Evolutionary conservation across 1,140 invertebrate genomes (phyloP), one percentile per base, ranked within the genome.

Genomic region (Cydia fagiglandana): DNA sequence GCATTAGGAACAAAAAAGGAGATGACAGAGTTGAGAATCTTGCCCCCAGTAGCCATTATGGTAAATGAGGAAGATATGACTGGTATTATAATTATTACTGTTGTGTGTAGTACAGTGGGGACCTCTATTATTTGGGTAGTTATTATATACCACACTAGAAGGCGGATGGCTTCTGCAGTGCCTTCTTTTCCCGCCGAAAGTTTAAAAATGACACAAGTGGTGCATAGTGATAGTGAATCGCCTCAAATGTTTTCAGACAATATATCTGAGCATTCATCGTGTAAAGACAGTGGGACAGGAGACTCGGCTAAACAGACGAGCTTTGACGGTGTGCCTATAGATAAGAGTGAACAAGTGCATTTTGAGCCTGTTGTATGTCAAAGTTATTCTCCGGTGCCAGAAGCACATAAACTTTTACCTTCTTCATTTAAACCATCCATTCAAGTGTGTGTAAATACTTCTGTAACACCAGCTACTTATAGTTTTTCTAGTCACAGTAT

Each of bases 91-190:
- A 96, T 98, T 80, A 97, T 98, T 75, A 96, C 97, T 2, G 96
- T 98, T 0, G 97, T 98, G 30, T 97, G 97, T 88, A 98, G 97
- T 88, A 96, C 97, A 45, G 96, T 99, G 17, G 95, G 96, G 4
- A 98, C 97, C 4, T 98, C 97, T 0, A 94, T 98, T 12, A 95
- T 98, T 34, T 99, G 98, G 98, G 97, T 98, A 12, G 95, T 97
- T 6, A 96, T 98, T 76, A 98, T 98, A 82, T 98, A 98, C 87
- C 96, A 98, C 83, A 97, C 97, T 1, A 92, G 96, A 73, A 95
- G 95, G 87, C 94, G 95, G 15, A 93, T 95, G 83, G 94, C 94
- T 13, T 85, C 84, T 75, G 83, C 89, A 50, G 83, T 92, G 45
- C 88, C 84, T 64, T 86, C 82, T 73, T 93, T 85, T 86, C 87